These are phyloP conservation scores for Etheostoma nigrum DNA, from an alignment of 2,797 vertebrate species.

Conservation along the genomic window DNA sequence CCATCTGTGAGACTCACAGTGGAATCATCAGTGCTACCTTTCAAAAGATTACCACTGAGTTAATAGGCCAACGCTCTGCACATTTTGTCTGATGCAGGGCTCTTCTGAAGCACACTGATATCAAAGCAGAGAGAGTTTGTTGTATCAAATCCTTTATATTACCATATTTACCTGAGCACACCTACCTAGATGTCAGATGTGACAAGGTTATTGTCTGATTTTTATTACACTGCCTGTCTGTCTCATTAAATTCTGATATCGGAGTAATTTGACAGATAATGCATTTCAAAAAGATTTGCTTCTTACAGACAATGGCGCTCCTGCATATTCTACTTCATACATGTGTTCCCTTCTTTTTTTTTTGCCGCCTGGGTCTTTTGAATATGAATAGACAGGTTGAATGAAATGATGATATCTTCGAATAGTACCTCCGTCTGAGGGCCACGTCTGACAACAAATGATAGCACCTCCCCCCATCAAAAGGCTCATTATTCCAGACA, in stretches of 20 bases:
- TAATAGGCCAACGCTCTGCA: conserved; percentile 23
- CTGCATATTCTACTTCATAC: conserved; percentile 60
- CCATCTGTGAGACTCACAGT: conserved; percentile 66
- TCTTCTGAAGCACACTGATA: conserved; percentile 29
- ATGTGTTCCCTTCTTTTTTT: conserved; percentile 54
- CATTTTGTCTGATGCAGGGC: conserved; percentile 51
- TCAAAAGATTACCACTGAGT: conserved; percentile 49
- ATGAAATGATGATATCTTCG: conserved; percentile 80
- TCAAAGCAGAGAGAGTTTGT: conserved; percentile 40
- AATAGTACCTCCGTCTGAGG: conserved; percentile 59
- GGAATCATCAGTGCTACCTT: conserved; percentile 60
- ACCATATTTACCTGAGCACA: conserved; percentile 60
- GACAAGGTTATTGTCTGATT: conserved; percentile 60
- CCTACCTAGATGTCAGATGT: conserved; percentile 53
- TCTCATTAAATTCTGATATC: conserved; percentile 68
- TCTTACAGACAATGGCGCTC: conserved; percentile 52
- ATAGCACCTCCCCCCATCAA: conserved; percentile 52
- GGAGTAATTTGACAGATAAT: conserved; percentile 64
- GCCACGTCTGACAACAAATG: conserved; percentile 64
- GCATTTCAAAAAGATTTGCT: conserved; percentile 49
- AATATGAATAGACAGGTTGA: conserved; percentile 80
- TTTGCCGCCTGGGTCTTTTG: conserved; percentile 45
- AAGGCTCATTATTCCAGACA: conserved; percentile 71
- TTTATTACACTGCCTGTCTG: conserved; percentile 70
- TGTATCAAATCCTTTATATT: conserved; percentile 57